Conservation (phyloP, 2,888 invertebrate species). For the Zygothrica quintamaculata region DNA sequence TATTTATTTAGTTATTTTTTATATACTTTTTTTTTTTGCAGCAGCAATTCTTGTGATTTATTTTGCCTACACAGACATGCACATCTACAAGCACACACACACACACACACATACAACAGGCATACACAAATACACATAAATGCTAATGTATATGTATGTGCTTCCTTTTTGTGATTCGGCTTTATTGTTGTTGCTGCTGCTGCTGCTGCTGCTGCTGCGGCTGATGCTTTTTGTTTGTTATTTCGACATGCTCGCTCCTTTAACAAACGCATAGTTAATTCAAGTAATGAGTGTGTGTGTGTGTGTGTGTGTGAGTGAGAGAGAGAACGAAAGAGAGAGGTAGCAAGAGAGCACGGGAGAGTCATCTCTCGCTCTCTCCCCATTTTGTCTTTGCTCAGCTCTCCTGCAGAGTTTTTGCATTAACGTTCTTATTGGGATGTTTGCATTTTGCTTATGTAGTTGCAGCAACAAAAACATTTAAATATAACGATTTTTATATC, state of each 20-base stretch:
- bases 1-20: slow-evolving; percentile 63
- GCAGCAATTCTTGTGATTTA: slow-evolving; percentile 55
- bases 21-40: slow-evolving; percentile 34
- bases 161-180: slow-evolving; percentile 51
- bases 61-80: slow-evolving; percentile 50
- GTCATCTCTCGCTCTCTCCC: slow-evolving; percentile 21
- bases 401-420: slow-evolving; percentile 63
- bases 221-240: slow-evolving; percentile 50
- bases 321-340: slow-evolving; percentile 8
- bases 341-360: slow-evolving; percentile 7
- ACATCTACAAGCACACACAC: slow-evolving; percentile 6
- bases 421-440: slow-evolving; percentile 29
- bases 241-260: slow-evolving; percentile 47
- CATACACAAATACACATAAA: slow-evolving; percentile 9
- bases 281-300: too few species aligned
- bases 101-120: slow-evolving; percentile 15
- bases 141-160: slow-evolving; percentile 24
- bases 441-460: slow-evolving; percentile 2
- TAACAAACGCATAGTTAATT: slow-evolving; percentile 41
- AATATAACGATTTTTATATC: too few species aligned
- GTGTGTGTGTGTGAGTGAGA: too few species aligned
- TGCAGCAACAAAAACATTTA: slow-evolving; percentile 4
- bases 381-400: slow-evolving; percentile 41
- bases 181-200: slow-evolving; percentile 41
- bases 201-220: slow-evolving; percentile 39